Base-by-base conservation (phyloP, 2,113 vertebrate species). In the Callaeas wilsoni region DNA sequence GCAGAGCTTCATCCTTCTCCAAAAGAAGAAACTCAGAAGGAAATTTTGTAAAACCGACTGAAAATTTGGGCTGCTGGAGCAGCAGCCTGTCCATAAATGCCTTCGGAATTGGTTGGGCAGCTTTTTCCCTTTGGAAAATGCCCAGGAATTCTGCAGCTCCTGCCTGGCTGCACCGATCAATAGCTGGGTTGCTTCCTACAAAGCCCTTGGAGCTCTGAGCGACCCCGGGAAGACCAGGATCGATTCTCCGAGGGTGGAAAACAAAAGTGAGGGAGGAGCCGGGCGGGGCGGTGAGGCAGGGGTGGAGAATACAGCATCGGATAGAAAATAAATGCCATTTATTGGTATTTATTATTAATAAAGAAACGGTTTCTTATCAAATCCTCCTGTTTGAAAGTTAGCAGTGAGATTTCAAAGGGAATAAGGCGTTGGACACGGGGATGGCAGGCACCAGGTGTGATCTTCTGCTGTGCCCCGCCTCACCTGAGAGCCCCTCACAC, bases 201-300 rank as follows among this genome's bases (percentile, higher is more conserved):
- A 73, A 86, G 79, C 79, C 59, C 64, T 83, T 62, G 65, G 84
- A 86, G 83, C 86, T 41, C 52, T 15, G 50, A 35, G 44, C 7
- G 3, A 57, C 56, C 68, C 32, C 37, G 29, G 84, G 68, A 86
- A 53, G 71, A 68, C 53, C 56, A 44, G 39, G 16, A 88, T 90
- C 70, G 35, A 74, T 95, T 47, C 47, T 37, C 83, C 69, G 26
- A 77, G 20, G 17, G 0, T 10, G 3, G 53, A 22, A 55, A 80
- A 77, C 64, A 35, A 32, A 57, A n/a, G 71, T 1, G 1, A 9
- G 6, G 64, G 69, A 67, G 63, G 7, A 60, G 33, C 3, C 0
- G 0, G 1, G 42, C 41, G 8, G 63, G 56, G 67, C 41, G 19
- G 23, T 0, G 3, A n/a, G n/a, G 30, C 3, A 18, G 0, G 5